Conservation (phyloP, 1,140 invertebrate genomes). For the Planococcus citri region DNA sequence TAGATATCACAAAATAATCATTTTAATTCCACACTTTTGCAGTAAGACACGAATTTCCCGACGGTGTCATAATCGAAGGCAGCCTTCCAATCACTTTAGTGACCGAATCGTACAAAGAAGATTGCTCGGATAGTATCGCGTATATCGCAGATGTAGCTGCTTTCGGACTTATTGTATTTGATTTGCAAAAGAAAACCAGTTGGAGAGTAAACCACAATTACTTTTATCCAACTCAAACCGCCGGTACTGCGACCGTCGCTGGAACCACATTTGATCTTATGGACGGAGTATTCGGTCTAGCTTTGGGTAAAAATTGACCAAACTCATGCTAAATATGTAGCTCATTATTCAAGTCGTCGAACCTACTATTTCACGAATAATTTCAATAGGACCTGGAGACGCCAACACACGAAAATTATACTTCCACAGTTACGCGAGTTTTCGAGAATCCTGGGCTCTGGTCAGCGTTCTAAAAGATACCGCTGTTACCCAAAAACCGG, state of each 20-base stretch:
- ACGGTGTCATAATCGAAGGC: background rate
- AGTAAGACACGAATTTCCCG: background rate
- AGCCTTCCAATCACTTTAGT: background rate
- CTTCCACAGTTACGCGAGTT: slow-evolving; percentile 60
- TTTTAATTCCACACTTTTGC: no score
- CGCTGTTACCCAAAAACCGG: slow-evolving; percentile 26
- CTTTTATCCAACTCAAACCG: slow-evolving; percentile 54
- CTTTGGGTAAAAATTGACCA: slow-evolving; percentile 46
- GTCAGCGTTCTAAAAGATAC: slow-evolving; percentile 41
- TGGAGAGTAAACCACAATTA: slow-evolving; percentile 54
- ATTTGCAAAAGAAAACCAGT: slow-evolving; percentile 40
- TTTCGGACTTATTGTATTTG: slow-evolving; percentile 54
- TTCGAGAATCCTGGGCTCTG: slow-evolving; percentile 50
- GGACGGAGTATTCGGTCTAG: slow-evolving; percentile 58
- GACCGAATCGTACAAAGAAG: background rate
- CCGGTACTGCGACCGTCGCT: slow-evolving; percentile 51
- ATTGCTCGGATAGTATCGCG: slow-evolving; percentile 45
- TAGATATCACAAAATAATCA: no score
- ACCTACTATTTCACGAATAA: background rate
- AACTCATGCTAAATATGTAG: no score
- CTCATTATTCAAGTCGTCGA: no score
- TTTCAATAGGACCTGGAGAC: slow-evolving; percentile 32
- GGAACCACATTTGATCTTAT: slow-evolving; percentile 55
- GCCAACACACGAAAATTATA: slow-evolving; percentile 47
- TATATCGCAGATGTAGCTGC: slow-evolving; percentile 61